Percentiles rank a stretch among this genome's conserved stretches.
Conservation (phyloP, 1,140 invertebrate genomes). For the Elysia chlorotica region DNA sequence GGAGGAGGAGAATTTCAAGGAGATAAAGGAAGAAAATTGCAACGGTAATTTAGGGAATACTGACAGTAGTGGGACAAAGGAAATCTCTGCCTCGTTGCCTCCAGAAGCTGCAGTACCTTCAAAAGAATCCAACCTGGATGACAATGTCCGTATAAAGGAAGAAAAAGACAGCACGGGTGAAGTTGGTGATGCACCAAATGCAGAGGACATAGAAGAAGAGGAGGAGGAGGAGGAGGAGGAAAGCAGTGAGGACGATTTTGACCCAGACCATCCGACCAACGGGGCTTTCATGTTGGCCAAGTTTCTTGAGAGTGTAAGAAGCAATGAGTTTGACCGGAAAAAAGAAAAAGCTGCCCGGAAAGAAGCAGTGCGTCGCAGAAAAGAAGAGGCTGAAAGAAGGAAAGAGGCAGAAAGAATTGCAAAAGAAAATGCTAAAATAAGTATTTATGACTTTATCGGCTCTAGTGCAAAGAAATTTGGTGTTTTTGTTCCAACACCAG, state of each 20-base stretch:
- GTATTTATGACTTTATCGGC: conserved; percentile 16
- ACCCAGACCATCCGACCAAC: background rate
- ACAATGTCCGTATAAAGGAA: too few relatives aligned
- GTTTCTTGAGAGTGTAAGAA: background rate
- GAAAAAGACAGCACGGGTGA: background rate
- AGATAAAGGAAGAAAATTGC: background rate
- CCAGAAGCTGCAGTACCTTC: too few relatives aligned
- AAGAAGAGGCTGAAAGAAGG: background rate
- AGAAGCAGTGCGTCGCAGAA: background rate
- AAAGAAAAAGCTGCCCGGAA: background rate
- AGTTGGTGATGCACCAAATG: background rate
- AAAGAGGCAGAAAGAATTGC: background rate
- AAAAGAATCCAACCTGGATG: too few relatives aligned
- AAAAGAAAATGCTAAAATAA: background rate
- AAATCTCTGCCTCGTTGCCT: too few relatives aligned
- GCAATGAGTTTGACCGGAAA: background rate
- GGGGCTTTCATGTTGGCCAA: background rate
- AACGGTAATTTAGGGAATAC: too few relatives aligned
- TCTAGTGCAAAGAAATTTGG: conserved; percentile 18
- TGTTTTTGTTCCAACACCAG: too few relatives aligned
- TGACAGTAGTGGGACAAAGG: too few relatives aligned
- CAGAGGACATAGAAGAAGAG: background rate
- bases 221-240: background rate
- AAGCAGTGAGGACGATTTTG: background rate
- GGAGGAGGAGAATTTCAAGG: conserved; percentile 9